phyloP scores from a whole-genome alignment of 2,888 invertebrate genomes.

The Cerastis rubricosa region DNA sequence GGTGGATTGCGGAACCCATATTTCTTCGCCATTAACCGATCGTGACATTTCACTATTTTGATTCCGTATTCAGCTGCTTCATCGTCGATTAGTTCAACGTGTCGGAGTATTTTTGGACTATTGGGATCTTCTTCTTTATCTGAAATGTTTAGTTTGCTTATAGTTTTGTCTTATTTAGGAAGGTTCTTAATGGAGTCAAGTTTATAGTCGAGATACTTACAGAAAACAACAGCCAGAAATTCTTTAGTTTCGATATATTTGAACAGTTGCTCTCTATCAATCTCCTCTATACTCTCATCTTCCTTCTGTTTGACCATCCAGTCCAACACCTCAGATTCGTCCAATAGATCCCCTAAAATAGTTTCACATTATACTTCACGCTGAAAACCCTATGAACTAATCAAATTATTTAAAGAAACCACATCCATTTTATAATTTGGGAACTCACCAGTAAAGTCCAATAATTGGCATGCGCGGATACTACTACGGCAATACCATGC shows the following conservation, averaged over 20 bases:
- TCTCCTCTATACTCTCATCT: conserved; percentile 97
- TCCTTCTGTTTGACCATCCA: conserved; percentile 98
- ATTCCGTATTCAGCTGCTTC: conserved; percentile 98
- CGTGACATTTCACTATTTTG: conserved; percentile 96
- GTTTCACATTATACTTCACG: conserved; percentile 75
- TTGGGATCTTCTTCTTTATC: conserved; percentile 96
- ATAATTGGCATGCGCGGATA: conserved; percentile 87
- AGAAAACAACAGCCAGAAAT: conserved; percentile 97
- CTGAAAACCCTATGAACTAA: conserved; percentile 74
- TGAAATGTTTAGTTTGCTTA: conserved; percentile 73
- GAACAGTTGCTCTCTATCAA: conserved; percentile 95
- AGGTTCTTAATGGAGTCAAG: no score
- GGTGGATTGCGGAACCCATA: conserved; percentile 97
- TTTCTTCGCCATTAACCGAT: conserved; percentile 97
- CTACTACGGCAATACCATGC: conserved; percentile 88
- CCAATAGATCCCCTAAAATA: conserved; percentile 90
- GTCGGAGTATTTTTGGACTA: conserved; percentile 95
- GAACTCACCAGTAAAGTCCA: conserved; percentile 89
- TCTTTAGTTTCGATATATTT: conserved; percentile 97
- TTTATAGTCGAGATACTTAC: conserved; percentile 91
- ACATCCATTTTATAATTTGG: conserved; percentile 88
- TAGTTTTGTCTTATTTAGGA: not conserved
- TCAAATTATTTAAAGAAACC: conserved; percentile 83
- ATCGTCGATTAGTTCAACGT: conserved; percentile 97
- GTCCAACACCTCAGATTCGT: conserved; percentile 95